phyloP scores from a whole-genome alignment of 2,888 invertebrate genomes.

The Vesta saturnalis region DNA sequence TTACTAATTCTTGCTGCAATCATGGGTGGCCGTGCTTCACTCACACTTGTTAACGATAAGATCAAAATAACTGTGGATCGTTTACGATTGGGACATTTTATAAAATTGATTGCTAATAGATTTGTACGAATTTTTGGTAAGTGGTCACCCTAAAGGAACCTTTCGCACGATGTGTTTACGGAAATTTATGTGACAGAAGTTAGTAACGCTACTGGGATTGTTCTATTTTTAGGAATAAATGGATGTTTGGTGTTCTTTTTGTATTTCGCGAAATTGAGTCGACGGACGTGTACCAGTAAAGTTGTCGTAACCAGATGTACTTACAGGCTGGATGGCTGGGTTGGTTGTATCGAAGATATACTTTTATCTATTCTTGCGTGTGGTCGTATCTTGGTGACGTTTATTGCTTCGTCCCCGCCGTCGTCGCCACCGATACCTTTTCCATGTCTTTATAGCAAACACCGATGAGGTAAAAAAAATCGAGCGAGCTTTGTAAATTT shows the following conservation, averaged over 20 bases:
- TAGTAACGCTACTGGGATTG: slow-evolving; percentile 27
- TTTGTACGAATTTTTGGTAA: slow-evolving; percentile 16
- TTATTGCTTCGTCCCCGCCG: slow-evolving; percentile 44
- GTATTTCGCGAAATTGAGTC: neutral
- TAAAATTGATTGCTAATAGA: no score
- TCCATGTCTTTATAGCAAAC: slow-evolving; percentile 31
- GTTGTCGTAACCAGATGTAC: slow-evolving; percentile 27
- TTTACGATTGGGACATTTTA: slow-evolving; percentile 30
- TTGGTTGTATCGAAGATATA: slow-evolving; percentile 21
- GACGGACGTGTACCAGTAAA: slow-evolving; percentile 28
- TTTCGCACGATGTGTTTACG: neutral
- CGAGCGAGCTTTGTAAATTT: slow-evolving; percentile 22
- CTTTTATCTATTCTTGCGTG: slow-evolving; percentile 47
- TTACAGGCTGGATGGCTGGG: slow-evolving; percentile 19
- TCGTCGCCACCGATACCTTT: slow-evolving; percentile 35
- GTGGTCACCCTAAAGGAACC: neutral
- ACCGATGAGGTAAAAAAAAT: slow-evolving; percentile 17
- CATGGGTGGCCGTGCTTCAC: slow-evolving; percentile 43
- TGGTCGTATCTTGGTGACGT: slow-evolving; percentile 45
- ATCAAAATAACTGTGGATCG: slow-evolving; percentile 34
- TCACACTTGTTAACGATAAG: slow-evolving; percentile 38
- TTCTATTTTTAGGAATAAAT: slow-evolving; percentile 15
- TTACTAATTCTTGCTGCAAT: slow-evolving; percentile 42
- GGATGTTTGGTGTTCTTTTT: slow-evolving; percentile 19
- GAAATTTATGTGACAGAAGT: slow-evolving; percentile 34